Conservation (phyloP, 2,797 vertebrate genomes). For the Harpagifer antarcticus region DNA sequence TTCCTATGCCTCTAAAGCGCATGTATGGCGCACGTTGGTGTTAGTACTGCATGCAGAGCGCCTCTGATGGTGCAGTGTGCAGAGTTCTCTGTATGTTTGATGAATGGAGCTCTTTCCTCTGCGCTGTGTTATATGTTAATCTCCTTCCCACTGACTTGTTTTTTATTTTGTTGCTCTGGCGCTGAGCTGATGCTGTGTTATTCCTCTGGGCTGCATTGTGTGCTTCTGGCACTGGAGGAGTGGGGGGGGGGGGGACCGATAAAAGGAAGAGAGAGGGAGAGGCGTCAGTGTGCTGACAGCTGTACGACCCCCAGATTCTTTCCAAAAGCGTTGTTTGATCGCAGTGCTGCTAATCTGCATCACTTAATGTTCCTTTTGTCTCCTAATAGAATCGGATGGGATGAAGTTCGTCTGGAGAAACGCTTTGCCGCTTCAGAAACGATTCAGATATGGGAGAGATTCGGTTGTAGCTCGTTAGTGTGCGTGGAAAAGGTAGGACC, state of each 20-base stretch:
- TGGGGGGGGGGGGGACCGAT: not conserved
- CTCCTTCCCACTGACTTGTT: constrained; percentile 56
- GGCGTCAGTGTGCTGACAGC: constrained; percentile 50
- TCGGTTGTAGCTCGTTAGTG: too few species aligned
- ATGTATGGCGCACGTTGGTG: not conserved
- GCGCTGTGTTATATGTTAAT: constrained; percentile 70
- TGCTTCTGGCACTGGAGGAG: constrained; percentile 59
- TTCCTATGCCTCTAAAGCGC: not conserved
- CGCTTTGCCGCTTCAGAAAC: too few species aligned
- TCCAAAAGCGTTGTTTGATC: constrained; percentile 63
- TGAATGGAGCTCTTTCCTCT: constrained; percentile 60
- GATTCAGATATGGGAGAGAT: too few species aligned
- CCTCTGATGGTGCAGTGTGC: constrained; percentile 40
- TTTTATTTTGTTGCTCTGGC: constrained; percentile 44
- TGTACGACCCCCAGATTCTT: constrained; percentile 53
- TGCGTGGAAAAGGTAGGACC: too few species aligned
- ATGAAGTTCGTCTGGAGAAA: constrained; percentile 1
- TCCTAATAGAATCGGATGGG: constrained; percentile 54
- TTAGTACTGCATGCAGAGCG: constrained; percentile 9
- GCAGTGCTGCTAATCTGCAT: constrained; percentile 62
- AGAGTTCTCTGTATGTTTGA: constrained; percentile 49
- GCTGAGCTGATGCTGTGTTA: constrained; percentile 55
- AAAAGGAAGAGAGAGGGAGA: constrained; percentile 29
- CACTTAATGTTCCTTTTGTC: constrained; percentile 59
- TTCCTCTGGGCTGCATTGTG: constrained; percentile 74